phyloP scores from a whole-genome alignment of 2,113 vertebrate species.

The Xyrauchen texanus region DNA sequence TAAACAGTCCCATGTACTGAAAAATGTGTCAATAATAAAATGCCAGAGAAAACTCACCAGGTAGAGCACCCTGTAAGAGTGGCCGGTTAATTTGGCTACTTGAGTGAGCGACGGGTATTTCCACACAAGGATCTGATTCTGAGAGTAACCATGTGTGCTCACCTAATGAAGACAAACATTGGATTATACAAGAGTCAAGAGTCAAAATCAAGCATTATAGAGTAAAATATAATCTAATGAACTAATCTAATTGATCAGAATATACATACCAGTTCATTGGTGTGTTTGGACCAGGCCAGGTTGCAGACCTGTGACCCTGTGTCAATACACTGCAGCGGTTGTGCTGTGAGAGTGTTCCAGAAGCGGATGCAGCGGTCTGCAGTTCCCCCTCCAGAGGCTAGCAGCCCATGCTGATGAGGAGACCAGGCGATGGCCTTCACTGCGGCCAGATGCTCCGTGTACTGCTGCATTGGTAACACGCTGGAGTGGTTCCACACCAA shows the following conservation, averaged over 20 bases:
- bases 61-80: constrained; percentile 95
- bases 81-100: constrained; percentile 95
- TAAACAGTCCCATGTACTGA: neutral
- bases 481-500: constrained; percentile 98
- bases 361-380: constrained; percentile 98
- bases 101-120: constrained; percentile 97
- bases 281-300: constrained; percentile 98
- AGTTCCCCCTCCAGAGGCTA: constrained; percentile 92
- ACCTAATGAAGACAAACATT: constrained; percentile 74
- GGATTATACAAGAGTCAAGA: neutral
- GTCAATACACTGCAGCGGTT: constrained; percentile 95
- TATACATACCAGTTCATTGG: constrained; percentile 87
- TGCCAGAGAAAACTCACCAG: constrained; percentile 75
- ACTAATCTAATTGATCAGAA: neutral
- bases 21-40: neutral
- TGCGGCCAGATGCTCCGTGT: constrained; percentile 95
- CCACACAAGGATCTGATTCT: constrained; percentile 99
- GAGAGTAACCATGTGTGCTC: constrained; percentile 97
- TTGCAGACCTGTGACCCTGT: constrained; percentile 98
- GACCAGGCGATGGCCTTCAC: constrained; percentile 99
- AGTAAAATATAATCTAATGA: too few species aligned
- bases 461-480: constrained; percentile 92
- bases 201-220: too few species aligned
- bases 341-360: constrained; percentile 97
- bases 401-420: constrained; percentile 92